phyloP scores from a whole-genome alignment of 2,113 vertebrate genomes.

The cattle (Bos taurus) region DNA sequence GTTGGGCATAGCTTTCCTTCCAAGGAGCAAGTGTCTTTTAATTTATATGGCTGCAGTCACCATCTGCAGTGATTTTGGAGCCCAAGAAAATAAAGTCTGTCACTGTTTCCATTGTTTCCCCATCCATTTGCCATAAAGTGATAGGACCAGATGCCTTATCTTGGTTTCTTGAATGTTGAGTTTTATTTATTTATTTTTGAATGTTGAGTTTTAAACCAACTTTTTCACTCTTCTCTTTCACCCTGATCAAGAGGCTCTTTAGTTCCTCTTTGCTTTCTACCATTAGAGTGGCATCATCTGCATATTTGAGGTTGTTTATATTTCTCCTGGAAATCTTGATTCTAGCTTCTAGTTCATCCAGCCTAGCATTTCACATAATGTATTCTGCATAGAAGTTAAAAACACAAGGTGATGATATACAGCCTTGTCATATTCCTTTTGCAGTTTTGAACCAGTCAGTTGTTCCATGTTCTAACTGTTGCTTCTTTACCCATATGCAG shows the following conservation, averaged over 20 bases:
- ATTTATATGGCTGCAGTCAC: background rate
- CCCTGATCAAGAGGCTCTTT: background rate
- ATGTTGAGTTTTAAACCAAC: background rate
- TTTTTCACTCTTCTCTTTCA: background rate
- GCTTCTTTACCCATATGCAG: background rate
- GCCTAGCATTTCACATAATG: background rate
- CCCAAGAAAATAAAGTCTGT: background rate
- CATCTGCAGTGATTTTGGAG: background rate
- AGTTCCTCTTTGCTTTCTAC: background rate
- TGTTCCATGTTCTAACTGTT: background rate
- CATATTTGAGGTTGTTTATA: background rate
- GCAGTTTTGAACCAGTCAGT: background rate
- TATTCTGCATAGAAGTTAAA: background rate
- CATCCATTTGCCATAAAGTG: background rate
- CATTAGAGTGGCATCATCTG: background rate
- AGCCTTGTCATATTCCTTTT: background rate
- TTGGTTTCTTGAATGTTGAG: background rate
- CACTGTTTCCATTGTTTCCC: background rate
- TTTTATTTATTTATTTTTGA: background rate
- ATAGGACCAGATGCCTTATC: background rate
- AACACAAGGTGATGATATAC: background rate
- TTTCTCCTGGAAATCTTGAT: background rate
- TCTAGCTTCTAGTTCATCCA: background rate
- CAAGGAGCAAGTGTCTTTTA: background rate
- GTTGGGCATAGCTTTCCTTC: background rate